A percentile compares a stretch with the other conserved stretches of the same genome.
These are phyloP conservation scores for Strigamia crassipes DNA, from an alignment of 2,888 invertebrate species.

Conservation along the genomic window DNA sequence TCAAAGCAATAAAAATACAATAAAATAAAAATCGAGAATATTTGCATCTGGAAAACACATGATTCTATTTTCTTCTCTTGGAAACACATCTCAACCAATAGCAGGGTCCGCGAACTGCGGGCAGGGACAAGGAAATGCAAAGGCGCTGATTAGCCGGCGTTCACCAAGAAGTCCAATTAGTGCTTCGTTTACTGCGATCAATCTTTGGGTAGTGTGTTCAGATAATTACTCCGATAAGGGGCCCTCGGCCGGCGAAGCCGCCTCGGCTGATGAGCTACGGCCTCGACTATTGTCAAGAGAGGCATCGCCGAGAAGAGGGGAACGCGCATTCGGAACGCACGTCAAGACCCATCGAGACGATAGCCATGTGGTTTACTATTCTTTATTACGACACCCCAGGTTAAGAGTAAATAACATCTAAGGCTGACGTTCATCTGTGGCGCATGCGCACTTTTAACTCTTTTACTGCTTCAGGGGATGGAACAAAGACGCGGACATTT, in stretches of 20 bases:
- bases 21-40: neutral
- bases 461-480: constrained; percentile 7
- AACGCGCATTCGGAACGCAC: constrained; percentile 20
- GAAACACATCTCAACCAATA: neutral
- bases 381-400: constrained; percentile 46
- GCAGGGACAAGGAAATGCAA: neutral
- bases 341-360: constrained; percentile 1
- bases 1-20: neutral
- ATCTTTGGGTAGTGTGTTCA: constrained; percentile 43
- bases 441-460: constrained; percentile 26
- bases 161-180: constrained; percentile 46
- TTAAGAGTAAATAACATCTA: constrained; percentile 44
- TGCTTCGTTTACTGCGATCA: constrained; percentile 46
- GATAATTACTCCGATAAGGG: constrained; percentile 45
- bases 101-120: neutral
- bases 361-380: constrained; percentile 29
- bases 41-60: neutral
- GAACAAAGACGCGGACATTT: neutral
- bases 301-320: constrained; percentile 30
- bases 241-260: constrained; percentile 13
- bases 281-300: constrained; percentile 38
- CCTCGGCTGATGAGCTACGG: constrained; percentile 35
- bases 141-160: constrained; percentile 27
- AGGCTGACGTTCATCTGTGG: constrained; percentile 43
- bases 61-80: neutral